A percentile compares a stretch with the other conserved stretches of the same genome.
Evolutionary conservation across 2,113 vertebrate genomes (phyloP).

Genomic region (Bubo blakistoni): DNA sequence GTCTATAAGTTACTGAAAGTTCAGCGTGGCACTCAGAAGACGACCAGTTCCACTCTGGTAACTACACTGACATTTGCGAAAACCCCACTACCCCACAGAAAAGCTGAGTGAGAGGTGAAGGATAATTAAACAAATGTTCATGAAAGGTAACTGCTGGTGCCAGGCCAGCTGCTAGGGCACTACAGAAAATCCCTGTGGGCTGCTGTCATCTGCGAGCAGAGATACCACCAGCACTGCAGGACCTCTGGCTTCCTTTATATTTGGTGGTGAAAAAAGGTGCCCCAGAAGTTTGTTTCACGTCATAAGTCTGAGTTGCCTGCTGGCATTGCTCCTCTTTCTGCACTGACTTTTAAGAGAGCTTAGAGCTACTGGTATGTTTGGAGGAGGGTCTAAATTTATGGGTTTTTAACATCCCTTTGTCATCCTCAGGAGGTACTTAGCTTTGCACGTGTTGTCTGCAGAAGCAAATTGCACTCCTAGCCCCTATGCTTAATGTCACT

Average conservation of each 20-base stretch:
- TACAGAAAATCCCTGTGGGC: not conserved
- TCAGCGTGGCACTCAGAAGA: not conserved
- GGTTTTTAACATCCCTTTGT: accelerated
- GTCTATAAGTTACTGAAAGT: not conserved
- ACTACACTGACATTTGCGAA: not conserved
- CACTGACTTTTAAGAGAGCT: not conserved
- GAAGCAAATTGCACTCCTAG: not conserved
- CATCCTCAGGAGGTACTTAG: not conserved
- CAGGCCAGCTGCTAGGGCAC: not conserved
- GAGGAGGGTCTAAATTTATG: not conserved
- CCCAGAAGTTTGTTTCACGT: not conserved
- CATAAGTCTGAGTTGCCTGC: not conserved
- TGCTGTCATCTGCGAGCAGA: not conserved
- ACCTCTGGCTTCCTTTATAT: not conserved
- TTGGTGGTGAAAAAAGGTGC: not conserved
- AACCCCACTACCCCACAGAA: not conserved
- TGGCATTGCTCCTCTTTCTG: not conserved
- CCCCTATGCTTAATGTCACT: not conserved
- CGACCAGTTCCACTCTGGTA: not conserved
- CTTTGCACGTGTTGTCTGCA: not conserved
- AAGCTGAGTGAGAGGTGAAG: not conserved
- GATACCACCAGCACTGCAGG: not conserved
- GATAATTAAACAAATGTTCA: not conserved
- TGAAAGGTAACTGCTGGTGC: not conserved
- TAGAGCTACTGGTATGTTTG: not conserved